Evolutionary conservation across 2,888 invertebrate species (phyloP).

Genomic region (Agriopis aurantiaria): DNA sequence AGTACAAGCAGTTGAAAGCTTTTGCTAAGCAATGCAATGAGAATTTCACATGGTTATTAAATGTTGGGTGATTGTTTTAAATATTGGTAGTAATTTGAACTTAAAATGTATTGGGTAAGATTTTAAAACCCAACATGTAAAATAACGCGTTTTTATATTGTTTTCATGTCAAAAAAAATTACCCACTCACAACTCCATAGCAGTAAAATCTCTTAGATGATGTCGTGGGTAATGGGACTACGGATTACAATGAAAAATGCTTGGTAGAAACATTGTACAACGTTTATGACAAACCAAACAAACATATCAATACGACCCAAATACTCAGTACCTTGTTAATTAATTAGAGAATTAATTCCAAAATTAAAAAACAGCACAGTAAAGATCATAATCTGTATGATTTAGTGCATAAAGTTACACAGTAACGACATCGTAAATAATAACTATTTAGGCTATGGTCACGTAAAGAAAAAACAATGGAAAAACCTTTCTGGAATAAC

Average conservation of each 20-base stretch:
- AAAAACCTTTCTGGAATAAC: too few species aligned
- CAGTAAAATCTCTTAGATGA: too few species aligned
- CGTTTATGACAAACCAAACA: not conserved
- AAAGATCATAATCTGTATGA: conserved; percentile 63
- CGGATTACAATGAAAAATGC: not conserved
- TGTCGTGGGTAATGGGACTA: too few species aligned
- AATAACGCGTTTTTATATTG: too few species aligned
- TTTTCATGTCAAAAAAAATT: too few species aligned
- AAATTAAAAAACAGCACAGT: conserved; percentile 38
- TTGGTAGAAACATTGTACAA: not conserved
- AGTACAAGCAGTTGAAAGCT: conserved; percentile 62
- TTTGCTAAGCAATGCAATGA: conserved; percentile 29
- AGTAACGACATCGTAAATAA: conserved; percentile 73
- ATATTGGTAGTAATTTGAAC: not conserved
- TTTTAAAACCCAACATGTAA: not conserved
- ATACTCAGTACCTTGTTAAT: not conserved
- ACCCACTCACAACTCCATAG: too few species aligned
- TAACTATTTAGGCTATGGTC: conserved; percentile 47
- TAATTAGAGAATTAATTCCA: conserved; percentile 17
- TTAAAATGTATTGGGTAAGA: not conserved
- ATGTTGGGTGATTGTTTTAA: not conserved
- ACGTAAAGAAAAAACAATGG: too few species aligned
- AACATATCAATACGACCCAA: not conserved
- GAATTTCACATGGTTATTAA: conserved; percentile 38
- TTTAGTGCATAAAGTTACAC: conserved; percentile 66